These are phyloP conservation scores for Drosophila repletoides DNA, from an alignment of 1,140 invertebrate genomes.

Conservation along the genomic window DNA sequence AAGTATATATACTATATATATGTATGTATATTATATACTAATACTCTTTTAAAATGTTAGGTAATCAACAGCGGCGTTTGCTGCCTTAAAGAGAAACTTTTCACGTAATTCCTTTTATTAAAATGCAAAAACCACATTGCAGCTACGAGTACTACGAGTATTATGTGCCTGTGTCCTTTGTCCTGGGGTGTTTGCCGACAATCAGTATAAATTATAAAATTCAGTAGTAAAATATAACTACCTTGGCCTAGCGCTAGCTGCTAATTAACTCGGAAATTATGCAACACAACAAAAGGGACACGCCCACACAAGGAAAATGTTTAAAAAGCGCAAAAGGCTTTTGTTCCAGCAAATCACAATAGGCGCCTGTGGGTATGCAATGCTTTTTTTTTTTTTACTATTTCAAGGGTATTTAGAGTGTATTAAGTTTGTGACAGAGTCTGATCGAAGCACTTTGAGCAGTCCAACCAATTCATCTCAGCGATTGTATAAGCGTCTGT, in stretches of 20 bases:
- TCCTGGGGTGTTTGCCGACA: background rate
- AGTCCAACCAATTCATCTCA: too few relatives aligned
- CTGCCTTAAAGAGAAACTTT: background rate
- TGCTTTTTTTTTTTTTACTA: conserved; percentile 1
- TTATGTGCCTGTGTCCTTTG: conserved; percentile 1
- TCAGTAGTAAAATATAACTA: conserved; percentile 9
- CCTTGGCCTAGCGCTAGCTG: conserved; percentile 1
- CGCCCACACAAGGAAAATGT: background rate
- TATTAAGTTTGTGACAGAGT: too few relatives aligned
- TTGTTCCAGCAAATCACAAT: conserved; percentile 18
- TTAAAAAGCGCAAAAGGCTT: conserved; percentile 31
- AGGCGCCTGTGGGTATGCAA: conserved; percentile 6
- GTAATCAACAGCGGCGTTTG: background rate
- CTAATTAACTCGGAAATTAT: conserved; percentile 50
- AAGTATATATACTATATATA: too few relatives aligned
- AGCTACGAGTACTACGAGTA: conserved; percentile 2
- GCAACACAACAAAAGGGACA: conserved; percentile 18
- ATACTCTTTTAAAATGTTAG: background rate
- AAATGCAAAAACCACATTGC: conserved; percentile 21
- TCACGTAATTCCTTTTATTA: conserved; percentile 10
- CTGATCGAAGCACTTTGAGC: too few relatives aligned
- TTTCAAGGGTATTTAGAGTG: too few relatives aligned
- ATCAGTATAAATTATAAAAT: conserved; percentile 23
- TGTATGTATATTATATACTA: too few relatives aligned
- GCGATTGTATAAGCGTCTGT: too few relatives aligned